These are phyloP conservation scores for Pyxicephalus adspersus DNA, from an alignment of 2,113 vertebrate species.

Conservation along the genomic window DNA sequence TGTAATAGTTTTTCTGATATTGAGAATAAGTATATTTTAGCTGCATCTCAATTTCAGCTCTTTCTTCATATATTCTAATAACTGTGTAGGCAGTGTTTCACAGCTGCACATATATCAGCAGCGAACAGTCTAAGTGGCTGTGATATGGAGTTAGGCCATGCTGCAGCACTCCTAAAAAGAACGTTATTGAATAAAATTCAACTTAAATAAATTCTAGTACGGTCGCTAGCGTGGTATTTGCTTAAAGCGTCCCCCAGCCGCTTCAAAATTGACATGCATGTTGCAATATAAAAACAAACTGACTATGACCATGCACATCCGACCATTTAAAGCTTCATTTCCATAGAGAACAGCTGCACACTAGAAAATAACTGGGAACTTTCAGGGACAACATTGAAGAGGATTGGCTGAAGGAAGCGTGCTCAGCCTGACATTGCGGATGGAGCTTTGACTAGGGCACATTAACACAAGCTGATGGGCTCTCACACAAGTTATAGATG, in stretches of 20 bases:
- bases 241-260: conserved; percentile 41
- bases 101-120: conserved; percentile 65
- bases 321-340: conserved; percentile 54
- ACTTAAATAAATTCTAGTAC: conserved; percentile 52
- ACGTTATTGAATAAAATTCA: conserved; percentile 63
- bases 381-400: conserved; percentile 11
- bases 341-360: conserved; percentile 53
- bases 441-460: conserved; percentile 31
- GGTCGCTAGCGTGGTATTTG: conserved; percentile 42
- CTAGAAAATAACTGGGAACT: conserved; percentile 45
- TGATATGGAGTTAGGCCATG: conserved; percentile 63
- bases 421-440: conserved; percentile 35
- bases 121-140: conserved; percentile 59
- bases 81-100: conserved; percentile 72
- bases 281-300: conserved; percentile 53
- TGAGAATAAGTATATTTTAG: conserved; percentile 69
- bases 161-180: conserved; percentile 64
- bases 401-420: conserved; percentile 8
- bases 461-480: conserved; percentile 9
- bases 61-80: conserved; percentile 66
- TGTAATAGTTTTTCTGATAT: conserved; percentile 64
- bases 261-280: conserved; percentile 55
- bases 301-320: conserved; percentile 56
- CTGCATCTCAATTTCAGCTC: conserved; percentile 72
- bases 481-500: not conserved